Evolutionary conservation across 2,113 vertebrate genomes (phyloP).

Genomic region (Stegastes partitus): DNA sequence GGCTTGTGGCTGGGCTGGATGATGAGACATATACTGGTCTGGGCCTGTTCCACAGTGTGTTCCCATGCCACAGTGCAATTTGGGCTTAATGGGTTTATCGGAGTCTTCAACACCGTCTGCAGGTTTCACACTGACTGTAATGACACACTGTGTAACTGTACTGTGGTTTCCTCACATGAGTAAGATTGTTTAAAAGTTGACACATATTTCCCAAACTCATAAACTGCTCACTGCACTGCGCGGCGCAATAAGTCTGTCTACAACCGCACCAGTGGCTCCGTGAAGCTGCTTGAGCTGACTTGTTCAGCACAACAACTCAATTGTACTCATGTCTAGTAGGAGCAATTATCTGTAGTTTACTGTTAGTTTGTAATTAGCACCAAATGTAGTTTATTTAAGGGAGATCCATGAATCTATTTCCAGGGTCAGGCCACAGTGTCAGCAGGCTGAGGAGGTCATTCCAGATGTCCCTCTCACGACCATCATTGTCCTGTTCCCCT

Average conservation of each 20-base stretch:
- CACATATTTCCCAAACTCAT: conserved; percentile 20
- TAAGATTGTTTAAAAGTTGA: conserved; percentile 24
- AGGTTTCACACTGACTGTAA: conserved; percentile 23
- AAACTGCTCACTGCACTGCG: not conserved
- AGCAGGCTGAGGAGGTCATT: no score
- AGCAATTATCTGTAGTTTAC: no score
- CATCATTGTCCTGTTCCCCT: no score
- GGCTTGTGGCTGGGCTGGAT: conserved; percentile 53
- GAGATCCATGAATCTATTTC: no score
- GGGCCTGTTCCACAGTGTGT: conserved; percentile 35
- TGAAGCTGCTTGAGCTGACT: not conserved
- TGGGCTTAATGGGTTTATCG: conserved; percentile 53
- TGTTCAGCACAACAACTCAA: not conserved
- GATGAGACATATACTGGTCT: conserved; percentile 55
- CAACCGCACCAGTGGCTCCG: not conserved
- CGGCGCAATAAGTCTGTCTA: not conserved
- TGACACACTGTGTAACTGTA: conserved; percentile 21
- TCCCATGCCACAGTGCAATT: conserved; percentile 43
- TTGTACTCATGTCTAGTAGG: not conserved
- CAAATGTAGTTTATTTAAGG: no score
- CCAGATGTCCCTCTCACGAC: no score
- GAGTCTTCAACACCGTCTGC: conserved; percentile 16
- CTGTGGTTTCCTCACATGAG: not conserved
- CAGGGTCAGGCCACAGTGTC: no score
- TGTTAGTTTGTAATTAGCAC: no score